Evolutionary conservation across 2,113 vertebrate genomes (phyloP), one percentile per base, ranked within the genome.

Genomic region (Pseudorasbora parva): DNA sequence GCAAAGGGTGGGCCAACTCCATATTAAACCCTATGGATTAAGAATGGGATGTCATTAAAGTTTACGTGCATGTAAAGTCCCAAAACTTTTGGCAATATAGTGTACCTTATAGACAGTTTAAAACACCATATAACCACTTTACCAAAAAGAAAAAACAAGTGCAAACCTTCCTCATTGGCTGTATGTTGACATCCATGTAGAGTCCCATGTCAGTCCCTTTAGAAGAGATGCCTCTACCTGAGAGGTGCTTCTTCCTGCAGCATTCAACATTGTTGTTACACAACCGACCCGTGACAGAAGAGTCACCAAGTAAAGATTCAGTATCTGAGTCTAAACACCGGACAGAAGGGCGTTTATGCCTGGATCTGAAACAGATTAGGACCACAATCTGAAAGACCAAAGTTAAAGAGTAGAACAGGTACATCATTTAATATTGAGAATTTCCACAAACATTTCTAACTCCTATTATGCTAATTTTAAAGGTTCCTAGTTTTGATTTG

Each of bases 101-200:
- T 37, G 37, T 37, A 19, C 27, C 27, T 4, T 47, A 25, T 23
- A 14, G n/a, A 9, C 69, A 25, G 11, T 25, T 72, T 27, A 66
- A 66, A 15, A 66, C 27, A 66, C 27, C 14, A 64, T 43, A 15
- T 54, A 56, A 33, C 4, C 15, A 2, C 43, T 75, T 74, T 4
- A 49, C 8, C 51, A 51, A 75, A 45, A 47, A 3, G 4, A 51
- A 54, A 21, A 56, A 56, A 75, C 49, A 33, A 56, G 25, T 8
- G 49, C 41, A 51, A 82, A 95, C 96, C 94, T 94, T 92, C 83
- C 91, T 92, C 47, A 90, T 85, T 0, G 94, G 91, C 19, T 93
- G 92, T 41, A 91, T 57, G 81, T 87, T 93, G 84, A 96, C 90
- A 71, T 95, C 95, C 92, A 96, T 88, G 71, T 94, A 95, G 23